Evolutionary conservation across 1,140 invertebrate species (phyloP).

Genomic region (Probaryconus sp.): DNA sequence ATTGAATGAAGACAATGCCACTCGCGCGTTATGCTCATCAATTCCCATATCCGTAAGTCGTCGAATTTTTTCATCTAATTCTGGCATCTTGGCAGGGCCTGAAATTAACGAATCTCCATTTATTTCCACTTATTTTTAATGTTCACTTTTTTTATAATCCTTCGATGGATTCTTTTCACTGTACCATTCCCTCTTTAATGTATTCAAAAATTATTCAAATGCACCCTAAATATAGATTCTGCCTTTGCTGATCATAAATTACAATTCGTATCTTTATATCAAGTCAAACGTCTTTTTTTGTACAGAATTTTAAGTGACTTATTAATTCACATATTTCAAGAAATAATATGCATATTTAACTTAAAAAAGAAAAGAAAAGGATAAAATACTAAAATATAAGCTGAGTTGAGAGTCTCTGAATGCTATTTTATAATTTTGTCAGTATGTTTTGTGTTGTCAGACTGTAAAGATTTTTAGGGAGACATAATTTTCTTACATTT

Average conservation of each 20-base stretch:
- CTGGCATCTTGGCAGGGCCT: conserved; percentile 85
- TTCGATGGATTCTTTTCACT: no score
- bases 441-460: no score
- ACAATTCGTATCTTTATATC: neutral
- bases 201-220: no score
- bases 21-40: conserved; percentile 88
- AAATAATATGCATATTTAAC: neutral
- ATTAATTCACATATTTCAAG: conserved; percentile 1
- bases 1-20: conserved; percentile 91
- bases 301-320: neutral
- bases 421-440: no score
- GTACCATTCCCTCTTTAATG: no score
- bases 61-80: conserved; percentile 90
- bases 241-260: neutral
- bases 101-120: conserved; percentile 55
- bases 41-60: conserved; percentile 93
- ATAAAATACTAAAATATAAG: no score
- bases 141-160: neutral
- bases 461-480: no score
- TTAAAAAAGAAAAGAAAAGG: no score
- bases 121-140: no score
- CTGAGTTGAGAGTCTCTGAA: no score
- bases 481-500: conserved; percentile 5
- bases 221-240: no score
- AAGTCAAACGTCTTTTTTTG: neutral